Conservation (phyloP, 2,113 vertebrate genomes). For the Oreotrochilus melanogaster region DNA sequence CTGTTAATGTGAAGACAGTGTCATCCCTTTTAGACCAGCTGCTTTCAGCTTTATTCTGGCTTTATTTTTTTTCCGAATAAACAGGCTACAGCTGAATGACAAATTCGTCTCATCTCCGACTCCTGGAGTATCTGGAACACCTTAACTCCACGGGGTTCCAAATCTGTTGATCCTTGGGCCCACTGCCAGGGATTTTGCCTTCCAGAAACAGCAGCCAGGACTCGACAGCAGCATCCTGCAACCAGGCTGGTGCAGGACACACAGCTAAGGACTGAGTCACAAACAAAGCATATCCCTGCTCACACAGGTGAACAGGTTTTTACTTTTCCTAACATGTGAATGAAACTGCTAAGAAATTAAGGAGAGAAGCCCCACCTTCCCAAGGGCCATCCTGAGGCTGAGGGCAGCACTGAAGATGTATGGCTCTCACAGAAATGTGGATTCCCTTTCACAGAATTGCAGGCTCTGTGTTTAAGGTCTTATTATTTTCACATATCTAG, state of each 20-base stretch:
- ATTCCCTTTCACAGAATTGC: background rate
- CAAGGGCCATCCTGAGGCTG: background rate
- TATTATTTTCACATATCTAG: background rate
- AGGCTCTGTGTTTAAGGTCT: background rate
- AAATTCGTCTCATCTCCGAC: background rate
- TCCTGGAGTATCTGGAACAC: background rate
- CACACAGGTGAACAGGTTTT: background rate
- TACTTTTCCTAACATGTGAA: background rate
- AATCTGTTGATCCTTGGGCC: background rate
- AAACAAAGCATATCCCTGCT: background rate
- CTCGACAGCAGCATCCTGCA: background rate
- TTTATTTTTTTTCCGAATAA: background rate
- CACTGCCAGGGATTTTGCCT: background rate
- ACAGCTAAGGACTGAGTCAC: background rate
- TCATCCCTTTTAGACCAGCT: background rate
- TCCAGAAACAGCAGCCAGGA: background rate
- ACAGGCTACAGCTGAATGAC: background rate
- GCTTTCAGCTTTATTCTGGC: background rate
- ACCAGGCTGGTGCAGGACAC: background rate
- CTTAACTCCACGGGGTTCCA: background rate
- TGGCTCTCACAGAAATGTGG: background rate
- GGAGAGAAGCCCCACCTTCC: background rate
- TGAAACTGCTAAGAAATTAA: background rate
- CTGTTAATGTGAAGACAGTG: background rate
- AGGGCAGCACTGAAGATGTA: background rate